Evolutionary conservation across 1,140 invertebrate species (phyloP).

Genomic region (Drosophila sproati): DNA sequence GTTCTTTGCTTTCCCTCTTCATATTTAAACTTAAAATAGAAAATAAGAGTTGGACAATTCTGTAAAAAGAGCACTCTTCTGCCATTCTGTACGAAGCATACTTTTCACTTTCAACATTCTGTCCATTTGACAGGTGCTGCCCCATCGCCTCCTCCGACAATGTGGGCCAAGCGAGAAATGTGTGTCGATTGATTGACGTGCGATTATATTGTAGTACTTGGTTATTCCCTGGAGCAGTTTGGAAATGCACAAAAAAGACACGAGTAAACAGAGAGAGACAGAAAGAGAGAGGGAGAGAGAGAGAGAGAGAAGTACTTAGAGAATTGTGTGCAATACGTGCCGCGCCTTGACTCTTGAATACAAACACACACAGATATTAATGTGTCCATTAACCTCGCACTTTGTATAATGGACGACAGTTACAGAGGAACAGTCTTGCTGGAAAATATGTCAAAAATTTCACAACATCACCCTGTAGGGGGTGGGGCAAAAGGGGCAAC

Average conservation of each 20-base stretch:
- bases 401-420: conserved; percentile 34
- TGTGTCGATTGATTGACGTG: conserved; percentile 58
- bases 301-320: neutral
- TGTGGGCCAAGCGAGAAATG: conserved; percentile 19
- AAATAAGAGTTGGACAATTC: too few species aligned
- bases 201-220: conserved; percentile 36
- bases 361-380: neutral
- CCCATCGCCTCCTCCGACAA: neutral
- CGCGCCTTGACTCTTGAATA: conserved; percentile 1
- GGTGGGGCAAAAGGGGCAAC: neutral
- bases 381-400: conserved; percentile 62
- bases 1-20: too few species aligned
- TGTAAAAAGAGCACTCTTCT: neutral
- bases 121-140: conserved; percentile 28
- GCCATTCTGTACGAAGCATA: neutral
- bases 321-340: conserved; percentile 2
- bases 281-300: neutral
- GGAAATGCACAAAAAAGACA: neutral
- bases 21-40: too few species aligned
- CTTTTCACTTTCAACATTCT: neutral
- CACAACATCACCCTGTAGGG: conserved; percentile 38
- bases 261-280: neutral
- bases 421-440: neutral
- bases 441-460: conserved; percentile 69
- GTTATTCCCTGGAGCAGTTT: conserved; percentile 45